phyloP scores from a whole-genome alignment of 2,113 vertebrate species.

The Xyliphius kryptos region DNA sequence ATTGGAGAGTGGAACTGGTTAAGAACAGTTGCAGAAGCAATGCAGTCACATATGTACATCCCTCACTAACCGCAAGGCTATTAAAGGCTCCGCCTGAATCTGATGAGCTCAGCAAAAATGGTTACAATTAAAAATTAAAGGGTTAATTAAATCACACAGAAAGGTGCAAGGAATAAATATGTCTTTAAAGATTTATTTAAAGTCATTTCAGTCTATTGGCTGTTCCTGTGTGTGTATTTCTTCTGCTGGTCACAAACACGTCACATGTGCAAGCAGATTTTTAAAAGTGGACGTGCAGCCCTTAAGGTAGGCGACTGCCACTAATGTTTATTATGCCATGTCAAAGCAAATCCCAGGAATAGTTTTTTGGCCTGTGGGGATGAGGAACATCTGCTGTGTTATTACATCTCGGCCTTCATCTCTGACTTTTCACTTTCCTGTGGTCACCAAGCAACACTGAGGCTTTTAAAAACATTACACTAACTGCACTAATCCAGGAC shows the following conservation, averaged over 20 bases:
- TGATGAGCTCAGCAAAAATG: not conserved
- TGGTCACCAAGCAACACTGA: constrained; percentile 24
- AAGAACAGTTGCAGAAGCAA: no score
- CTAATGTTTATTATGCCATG: constrained; percentile 62
- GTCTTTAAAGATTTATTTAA: no score
- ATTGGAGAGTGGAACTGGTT: no score
- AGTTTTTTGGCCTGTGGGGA: constrained; percentile 61
- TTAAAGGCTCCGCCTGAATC: not conserved
- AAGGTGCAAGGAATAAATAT: no score
- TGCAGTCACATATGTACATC: no score
- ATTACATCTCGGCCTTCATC: constrained; percentile 54
- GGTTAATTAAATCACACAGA: no score
- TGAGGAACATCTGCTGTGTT: constrained; percentile 64
- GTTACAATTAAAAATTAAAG: constrained; percentile 1
- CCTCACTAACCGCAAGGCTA: not conserved
- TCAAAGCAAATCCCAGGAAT: constrained; percentile 60
- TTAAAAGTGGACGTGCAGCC: constrained; percentile 51
- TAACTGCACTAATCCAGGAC: constrained; percentile 15
- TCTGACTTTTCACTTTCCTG: constrained; percentile 15
- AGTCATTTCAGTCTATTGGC: no score
- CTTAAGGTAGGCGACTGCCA: constrained; percentile 57
- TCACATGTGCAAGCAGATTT: constrained; percentile 31
- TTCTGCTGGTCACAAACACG: not conserved
- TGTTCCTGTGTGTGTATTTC: no score
- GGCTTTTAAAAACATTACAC: constrained; percentile 20